Evolutionary conservation across 2,888 invertebrate genomes (phyloP).

Genomic region (Nudaria mundana): DNA sequence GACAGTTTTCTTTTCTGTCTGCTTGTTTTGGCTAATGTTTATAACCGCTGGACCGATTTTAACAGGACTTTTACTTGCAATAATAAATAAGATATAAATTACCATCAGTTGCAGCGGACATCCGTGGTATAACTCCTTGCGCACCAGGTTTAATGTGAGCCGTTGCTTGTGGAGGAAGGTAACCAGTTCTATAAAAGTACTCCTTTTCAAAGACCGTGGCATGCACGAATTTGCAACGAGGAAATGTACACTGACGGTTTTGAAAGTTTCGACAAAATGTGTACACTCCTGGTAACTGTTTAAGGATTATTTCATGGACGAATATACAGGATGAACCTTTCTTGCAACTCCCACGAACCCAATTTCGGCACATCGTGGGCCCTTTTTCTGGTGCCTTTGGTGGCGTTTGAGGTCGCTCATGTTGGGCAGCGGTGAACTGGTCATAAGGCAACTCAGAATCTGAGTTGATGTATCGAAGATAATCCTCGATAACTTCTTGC

Average conservation of each 20-base stretch:
- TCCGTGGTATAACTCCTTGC: slow-evolving; percentile 12
- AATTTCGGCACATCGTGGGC: slow-evolving; percentile 53
- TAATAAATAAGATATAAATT: slow-evolving; percentile 1
- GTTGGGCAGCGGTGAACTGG: background rate
- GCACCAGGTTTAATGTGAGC: slow-evolving; percentile 41
- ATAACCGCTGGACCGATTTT: no score
- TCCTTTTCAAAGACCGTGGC: slow-evolving; percentile 62
- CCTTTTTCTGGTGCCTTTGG: background rate
- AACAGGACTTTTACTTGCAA: no score
- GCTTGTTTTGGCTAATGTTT: no score
- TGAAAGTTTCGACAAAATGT: slow-evolving; percentile 63
- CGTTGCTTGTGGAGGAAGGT: slow-evolving; percentile 48
- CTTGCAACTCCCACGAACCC: slow-evolving; percentile 51
- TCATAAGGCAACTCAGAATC: background rate
- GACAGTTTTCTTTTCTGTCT: no score
- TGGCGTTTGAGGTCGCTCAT: background rate
- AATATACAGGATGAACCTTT: slow-evolving; percentile 50
- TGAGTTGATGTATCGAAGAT: background rate
- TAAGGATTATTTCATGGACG: slow-evolving; percentile 48
- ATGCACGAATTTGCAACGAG: slow-evolving; percentile 60
- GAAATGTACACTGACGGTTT: slow-evolving; percentile 45
- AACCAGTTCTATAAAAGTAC: slow-evolving; percentile 50
- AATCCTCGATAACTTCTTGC: slow-evolving; percentile 43
- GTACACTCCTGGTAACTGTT: slow-evolving; percentile 49
- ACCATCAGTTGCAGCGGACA: slow-evolving; percentile 38